Base-by-base conservation (phyloP, 2,888 invertebrate species). In the Sialis lutaria region DNA sequence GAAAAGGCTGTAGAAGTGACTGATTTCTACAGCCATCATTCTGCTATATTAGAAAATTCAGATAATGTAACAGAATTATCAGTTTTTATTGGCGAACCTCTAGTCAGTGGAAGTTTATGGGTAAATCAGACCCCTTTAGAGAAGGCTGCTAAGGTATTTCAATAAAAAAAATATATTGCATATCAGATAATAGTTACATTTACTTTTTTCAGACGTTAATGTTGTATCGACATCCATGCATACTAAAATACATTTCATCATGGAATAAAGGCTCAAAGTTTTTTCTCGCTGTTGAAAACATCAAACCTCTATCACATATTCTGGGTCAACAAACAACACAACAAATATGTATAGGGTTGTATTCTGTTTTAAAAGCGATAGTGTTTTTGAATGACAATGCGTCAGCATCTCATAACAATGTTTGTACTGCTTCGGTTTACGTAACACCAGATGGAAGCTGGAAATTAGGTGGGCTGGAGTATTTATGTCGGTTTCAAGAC, bases 391-490 rank as follows among this genome's bases (percentile, higher is more conserved):
- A 90, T 58, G 82, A 87, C 54, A 85, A 82, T 73, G 88, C 84
- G 41, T 61, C 67, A 43, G 77, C 79, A 51, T 80, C 86, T 6
- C 92, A 92, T 64, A 85, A 91, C 53, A 91, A 91, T 67, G 70
- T 92, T 6, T 79, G 85, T 60, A 67, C 75, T 53, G 74, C 82
- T 52, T 79, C 89, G 5, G 73, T 92, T 50, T 92, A 86, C 67
- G 79, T 91, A 6, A 79, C 83, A 31, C 74, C 75, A 10, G 86
- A 89, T 65, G 89, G 90, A 1, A 77, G 76, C 49, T 92, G 92
- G 92, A 86, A 87, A 59, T 69, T 92, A 33, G 88, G 86, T 8
- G 88, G 88, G 5, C 70, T 91, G 58, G 90, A 92, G 61, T 85
- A 81, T 61, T 69, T 86, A 8, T 83, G 79, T 63, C 72, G 75